Evolutionary conservation across 2,113 vertebrate species (phyloP).

Genomic region (Varanus komodoensis): DNA sequence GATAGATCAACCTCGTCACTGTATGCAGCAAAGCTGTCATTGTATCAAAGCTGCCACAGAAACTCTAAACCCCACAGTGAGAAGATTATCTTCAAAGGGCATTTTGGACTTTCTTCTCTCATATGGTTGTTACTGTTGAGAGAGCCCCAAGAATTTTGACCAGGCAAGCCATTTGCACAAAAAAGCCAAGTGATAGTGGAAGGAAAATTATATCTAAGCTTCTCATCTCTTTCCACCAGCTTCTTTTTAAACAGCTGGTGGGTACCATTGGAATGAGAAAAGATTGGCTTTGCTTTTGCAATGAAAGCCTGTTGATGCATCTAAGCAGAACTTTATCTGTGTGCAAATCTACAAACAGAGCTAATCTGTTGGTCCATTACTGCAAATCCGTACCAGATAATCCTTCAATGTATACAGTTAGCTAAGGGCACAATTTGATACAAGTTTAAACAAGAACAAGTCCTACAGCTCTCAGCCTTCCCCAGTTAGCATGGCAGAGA

Average conservation of each 20-base stretch:
- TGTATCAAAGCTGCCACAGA: background rate
- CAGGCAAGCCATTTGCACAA: background rate
- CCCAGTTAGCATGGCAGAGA: too few relatives aligned
- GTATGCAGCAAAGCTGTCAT: background rate
- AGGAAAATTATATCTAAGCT: background rate
- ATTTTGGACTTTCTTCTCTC: background rate
- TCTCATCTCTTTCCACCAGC: background rate
- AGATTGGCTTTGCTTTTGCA: background rate
- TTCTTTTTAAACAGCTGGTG: background rate
- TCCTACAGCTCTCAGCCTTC: too few relatives aligned
- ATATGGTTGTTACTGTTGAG: background rate
- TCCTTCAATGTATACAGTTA: background rate
- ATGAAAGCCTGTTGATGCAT: background rate
- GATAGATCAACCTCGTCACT: background rate
- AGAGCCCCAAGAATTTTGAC: background rate
- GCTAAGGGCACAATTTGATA: background rate
- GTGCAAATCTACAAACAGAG: background rate
- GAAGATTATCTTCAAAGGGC: background rate
- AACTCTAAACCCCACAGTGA: background rate
- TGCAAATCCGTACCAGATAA: background rate
- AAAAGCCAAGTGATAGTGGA: background rate
- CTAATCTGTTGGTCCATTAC: background rate
- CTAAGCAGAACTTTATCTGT: background rate
- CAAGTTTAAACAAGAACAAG: too few relatives aligned
- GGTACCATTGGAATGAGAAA: background rate